A percentile compares a stretch with the other conserved stretches of the same genome.
Evolutionary conservation across 2,888 invertebrate species (phyloP).

Genomic region (Dilophus febrilis): DNA sequence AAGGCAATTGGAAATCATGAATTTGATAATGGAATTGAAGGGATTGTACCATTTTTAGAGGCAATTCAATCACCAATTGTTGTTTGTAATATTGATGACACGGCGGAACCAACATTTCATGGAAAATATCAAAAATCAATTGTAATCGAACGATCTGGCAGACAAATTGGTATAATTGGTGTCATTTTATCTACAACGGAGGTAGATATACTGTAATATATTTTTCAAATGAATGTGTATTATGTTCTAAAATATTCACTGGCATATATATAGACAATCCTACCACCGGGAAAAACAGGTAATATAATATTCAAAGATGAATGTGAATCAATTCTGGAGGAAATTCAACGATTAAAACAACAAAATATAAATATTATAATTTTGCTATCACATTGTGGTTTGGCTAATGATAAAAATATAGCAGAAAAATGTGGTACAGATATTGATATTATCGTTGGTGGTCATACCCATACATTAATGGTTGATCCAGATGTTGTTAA

Average conservation of each 20-base stretch:
- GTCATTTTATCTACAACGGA: constrained; percentile 49
- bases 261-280: too few relatives aligned
- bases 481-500: constrained; percentile 41
- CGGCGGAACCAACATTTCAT: constrained; percentile 44
- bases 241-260: neutral
- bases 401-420: constrained; percentile 46
- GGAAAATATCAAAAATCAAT: constrained; percentile 45
- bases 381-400: constrained; percentile 65
- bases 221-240: too few relatives aligned
- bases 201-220: constrained; percentile 27
- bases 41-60: constrained; percentile 52
- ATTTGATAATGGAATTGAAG: constrained; percentile 59
- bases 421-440: constrained; percentile 45
- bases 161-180: constrained; percentile 63
- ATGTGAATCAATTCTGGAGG: constrained; percentile 43
- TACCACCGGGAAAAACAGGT: constrained; percentile 43
- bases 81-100: constrained; percentile 57
- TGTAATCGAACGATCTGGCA: constrained; percentile 41
- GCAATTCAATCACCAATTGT: constrained; percentile 46
- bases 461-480: constrained; percentile 65
- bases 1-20: constrained; percentile 81
- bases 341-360: constrained; percentile 42
- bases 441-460: constrained; percentile 68
- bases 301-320: constrained; percentile 53
- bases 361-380: constrained; percentile 60